Percentiles rank a stretch among this genome's conserved stretches.
Evolutionary conservation across 1,140 invertebrate species (phyloP).

Genomic region (Lerema accius): DNA sequence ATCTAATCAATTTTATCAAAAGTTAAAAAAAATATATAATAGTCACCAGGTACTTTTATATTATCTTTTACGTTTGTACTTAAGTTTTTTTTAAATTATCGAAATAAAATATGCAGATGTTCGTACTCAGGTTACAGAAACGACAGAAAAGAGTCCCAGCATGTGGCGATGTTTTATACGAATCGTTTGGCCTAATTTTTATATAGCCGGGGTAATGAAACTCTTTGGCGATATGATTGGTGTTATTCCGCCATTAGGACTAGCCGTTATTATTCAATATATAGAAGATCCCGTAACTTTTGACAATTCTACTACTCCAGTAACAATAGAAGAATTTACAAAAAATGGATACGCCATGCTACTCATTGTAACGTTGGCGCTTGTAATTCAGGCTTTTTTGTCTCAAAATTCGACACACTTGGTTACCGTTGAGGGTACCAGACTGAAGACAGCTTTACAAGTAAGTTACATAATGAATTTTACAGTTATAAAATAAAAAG

Average conservation of each 20-base stretch:
- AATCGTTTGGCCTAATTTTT: conserved; percentile 88
- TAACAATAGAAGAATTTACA: conserved; percentile 84
- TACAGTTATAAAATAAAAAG: too few species aligned
- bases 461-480: conserved; percentile 65
- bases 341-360: conserved; percentile 91
- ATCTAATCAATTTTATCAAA: conserved; percentile 80
- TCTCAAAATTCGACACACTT: conserved; percentile 94
- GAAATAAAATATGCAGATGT: neutral
- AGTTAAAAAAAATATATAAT: conserved; percentile 81
- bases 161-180: conserved; percentile 87
- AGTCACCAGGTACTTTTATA: conserved; percentile 70
- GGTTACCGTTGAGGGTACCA: conserved; percentile 91
- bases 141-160: conserved; percentile 37
- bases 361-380: conserved; percentile 87
- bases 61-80: neutral
- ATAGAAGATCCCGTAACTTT: conserved; percentile 67
- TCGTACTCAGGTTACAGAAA: conserved; percentile 48
- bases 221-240: conserved; percentile 90
- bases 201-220: conserved; percentile 89
- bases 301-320: conserved; percentile 42
- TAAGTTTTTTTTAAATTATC: neutral
- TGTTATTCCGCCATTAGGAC: conserved; percentile 90
- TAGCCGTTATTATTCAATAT: conserved; percentile 89
- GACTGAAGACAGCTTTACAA: conserved; percentile 91
- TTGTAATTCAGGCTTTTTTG: conserved; percentile 89